These are phyloP conservation scores for Hyposoter dolosus DNA, from an alignment of 2,888 invertebrate genomes.

Conservation along the genomic window DNA sequence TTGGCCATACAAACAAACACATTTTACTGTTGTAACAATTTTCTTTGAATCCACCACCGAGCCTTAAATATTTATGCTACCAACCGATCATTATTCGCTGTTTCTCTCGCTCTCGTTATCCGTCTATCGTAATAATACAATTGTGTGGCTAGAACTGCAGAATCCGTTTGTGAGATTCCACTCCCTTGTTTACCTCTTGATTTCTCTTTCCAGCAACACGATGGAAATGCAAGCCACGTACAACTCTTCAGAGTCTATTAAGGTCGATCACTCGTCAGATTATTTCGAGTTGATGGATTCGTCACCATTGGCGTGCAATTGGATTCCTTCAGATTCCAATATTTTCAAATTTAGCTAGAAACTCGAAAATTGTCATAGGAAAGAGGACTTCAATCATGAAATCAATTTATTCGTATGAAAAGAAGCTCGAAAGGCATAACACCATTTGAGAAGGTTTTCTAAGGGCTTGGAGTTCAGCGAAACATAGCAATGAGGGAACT, in stretches of 20 bases:
- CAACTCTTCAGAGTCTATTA: not conserved
- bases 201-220: constrained; percentile 25
- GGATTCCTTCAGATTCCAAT: not conserved
- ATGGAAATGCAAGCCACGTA: not conserved
- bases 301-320: not conserved
- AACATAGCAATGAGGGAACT: not conserved
- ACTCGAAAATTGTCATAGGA: not conserved
- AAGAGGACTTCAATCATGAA: not conserved
- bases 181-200: constrained; percentile 1
- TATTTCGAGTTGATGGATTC: not conserved
- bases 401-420: too few relatives aligned
- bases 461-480: not conserved
- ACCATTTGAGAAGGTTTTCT: not conserved
- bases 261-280: not conserved
- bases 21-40: too few relatives aligned
- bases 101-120: not conserved
- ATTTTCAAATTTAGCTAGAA: not conserved
- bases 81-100: too few relatives aligned
- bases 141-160: not conserved
- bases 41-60: not conserved
- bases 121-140: constrained; percentile 1
- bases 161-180: constrained; percentile 16
- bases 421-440: too few relatives aligned
- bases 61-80: too few relatives aligned
- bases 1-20: not conserved